Percentiles rank a stretch among this genome's conserved stretches.
Conservation (phyloP, 30 jellyfish, hydroid and myxozoan genomes). For the Nemopilema nomurai region DNA sequence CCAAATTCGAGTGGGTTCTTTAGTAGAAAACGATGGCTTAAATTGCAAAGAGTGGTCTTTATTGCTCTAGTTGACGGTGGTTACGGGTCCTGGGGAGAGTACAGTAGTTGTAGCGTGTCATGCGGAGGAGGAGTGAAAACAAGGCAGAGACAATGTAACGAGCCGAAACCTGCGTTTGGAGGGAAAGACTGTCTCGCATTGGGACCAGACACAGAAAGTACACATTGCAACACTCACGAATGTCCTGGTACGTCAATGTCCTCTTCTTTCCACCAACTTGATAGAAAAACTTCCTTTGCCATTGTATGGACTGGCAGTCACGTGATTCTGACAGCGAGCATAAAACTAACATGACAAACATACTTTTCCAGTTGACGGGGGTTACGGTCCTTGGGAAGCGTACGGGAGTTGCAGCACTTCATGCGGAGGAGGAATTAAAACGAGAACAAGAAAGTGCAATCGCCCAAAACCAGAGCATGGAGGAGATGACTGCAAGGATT, state of each 20-base stretch:
- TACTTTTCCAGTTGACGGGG: constrained; percentile 7
- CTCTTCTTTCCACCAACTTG: background rate
- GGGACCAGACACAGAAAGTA: constrained; percentile 1
- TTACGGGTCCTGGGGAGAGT: background rate
- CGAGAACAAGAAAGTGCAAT: constrained; percentile 15
- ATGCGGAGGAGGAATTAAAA: constrained; percentile 6
- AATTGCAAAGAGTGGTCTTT: too few species aligned
- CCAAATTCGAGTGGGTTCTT: too few species aligned
- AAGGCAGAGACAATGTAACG: background rate
- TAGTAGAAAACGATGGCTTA: too few species aligned
- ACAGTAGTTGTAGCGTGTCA: background rate
- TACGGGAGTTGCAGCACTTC: background rate
- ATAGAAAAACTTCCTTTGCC: background rate
- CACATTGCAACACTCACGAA: constrained; percentile 15
- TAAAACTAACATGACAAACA: background rate
- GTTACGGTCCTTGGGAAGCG: background rate
- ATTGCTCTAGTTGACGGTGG: background rate
- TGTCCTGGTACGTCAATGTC: constrained; percentile 42
- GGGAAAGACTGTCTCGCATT: constrained; percentile 8
- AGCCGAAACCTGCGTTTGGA: background rate
- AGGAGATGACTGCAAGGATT: background rate
- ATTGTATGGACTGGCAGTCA: background rate
- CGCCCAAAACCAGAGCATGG: constrained; percentile 22
- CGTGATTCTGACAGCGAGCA: background rate
- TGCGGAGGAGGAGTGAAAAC: background rate